phyloP scores from a whole-genome alignment of 2,888 invertebrate species.

The Nephrotoma flavescens region DNA sequence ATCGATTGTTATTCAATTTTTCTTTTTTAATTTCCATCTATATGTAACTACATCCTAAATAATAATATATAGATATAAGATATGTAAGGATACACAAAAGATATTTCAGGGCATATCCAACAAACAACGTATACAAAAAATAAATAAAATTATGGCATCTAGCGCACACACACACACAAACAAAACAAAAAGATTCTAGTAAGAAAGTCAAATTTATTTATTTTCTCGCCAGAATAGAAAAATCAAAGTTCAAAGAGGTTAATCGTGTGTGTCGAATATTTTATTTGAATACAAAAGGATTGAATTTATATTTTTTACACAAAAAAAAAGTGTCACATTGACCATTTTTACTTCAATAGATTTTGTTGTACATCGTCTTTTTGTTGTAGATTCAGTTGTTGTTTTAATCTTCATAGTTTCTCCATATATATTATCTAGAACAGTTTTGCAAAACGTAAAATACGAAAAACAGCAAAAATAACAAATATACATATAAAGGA shows the following conservation, averaged over 20 bases:
- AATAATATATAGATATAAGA: background rate
- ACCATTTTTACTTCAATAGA: background rate
- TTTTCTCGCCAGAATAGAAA: background rate
- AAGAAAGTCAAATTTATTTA: background rate
- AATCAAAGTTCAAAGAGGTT: slow-evolving; percentile 8
- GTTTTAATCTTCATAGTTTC: background rate
- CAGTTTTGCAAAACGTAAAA: background rate
- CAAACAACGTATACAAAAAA: background rate
- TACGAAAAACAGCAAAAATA: background rate
- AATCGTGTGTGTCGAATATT: slow-evolving; percentile 8
- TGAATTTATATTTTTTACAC: background rate
- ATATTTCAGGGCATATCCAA: background rate
- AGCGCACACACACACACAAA: background rate
- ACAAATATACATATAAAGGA: background rate
- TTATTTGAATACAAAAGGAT: slow-evolving; percentile 4
- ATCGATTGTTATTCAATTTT: background rate
- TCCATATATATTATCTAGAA: background rate
- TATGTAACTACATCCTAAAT: background rate
- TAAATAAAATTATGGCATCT: background rate
- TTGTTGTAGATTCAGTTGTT: background rate
- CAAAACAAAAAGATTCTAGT: background rate
- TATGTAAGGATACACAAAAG: background rate
- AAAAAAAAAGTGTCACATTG: background rate
- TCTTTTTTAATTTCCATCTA: background rate
- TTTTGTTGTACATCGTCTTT: background rate